Evolutionary conservation across 92 coral and sea anemone genomes (phyloP), one percentile per base, ranked within the genome.

Genomic region (Epizoanthus rinbou): DNA sequence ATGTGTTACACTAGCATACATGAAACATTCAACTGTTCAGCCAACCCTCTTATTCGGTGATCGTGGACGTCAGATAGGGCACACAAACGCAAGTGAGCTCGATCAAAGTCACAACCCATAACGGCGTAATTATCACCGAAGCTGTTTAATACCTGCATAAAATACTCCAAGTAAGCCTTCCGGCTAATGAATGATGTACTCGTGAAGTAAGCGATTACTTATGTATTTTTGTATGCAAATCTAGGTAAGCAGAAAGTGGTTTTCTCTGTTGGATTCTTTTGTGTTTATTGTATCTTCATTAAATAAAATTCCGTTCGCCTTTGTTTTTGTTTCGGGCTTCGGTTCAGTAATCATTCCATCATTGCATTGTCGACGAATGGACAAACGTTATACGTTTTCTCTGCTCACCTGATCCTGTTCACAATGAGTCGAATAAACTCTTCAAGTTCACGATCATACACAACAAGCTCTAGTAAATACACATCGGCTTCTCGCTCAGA

Each of bases 401-500:
- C 82, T 78, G 82, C 50, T 41, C 53, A 57, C 71, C 53, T 56
- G 43, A 19, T 78, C 59, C 21, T 4, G 24, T 39, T 41, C 58
- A 78, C 24, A 41, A 78, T 78, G 82, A 78, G 82, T 78, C 70
- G 82, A 43, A 78, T 78, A 78, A 60, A 60, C 41, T 78, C 82
- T 35, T 57, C 65, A 78, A 78, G 25, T 43, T 52, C 82, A 60
- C 58, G 71, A 78, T 78, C 82, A 62, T 54, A 62, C 71, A 59
- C 82, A 41, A 39, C 21, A 21, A 78, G 82, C 82, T 21, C 82
- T 1, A 41, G 71, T 43, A 78, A 63, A n/a, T 19, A 41, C 66
- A 60, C 24, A 62, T 13, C 71, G 5, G 47, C 35, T 60, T 11
- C 82, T 14, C 82, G 54, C 45, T 62, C 82, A 23, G 82, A 78